Evolutionary conservation across 2,888 invertebrate species (phyloP), one percentile per base, ranked within the genome.

Genomic region (Halictus quadricinctus): DNA sequence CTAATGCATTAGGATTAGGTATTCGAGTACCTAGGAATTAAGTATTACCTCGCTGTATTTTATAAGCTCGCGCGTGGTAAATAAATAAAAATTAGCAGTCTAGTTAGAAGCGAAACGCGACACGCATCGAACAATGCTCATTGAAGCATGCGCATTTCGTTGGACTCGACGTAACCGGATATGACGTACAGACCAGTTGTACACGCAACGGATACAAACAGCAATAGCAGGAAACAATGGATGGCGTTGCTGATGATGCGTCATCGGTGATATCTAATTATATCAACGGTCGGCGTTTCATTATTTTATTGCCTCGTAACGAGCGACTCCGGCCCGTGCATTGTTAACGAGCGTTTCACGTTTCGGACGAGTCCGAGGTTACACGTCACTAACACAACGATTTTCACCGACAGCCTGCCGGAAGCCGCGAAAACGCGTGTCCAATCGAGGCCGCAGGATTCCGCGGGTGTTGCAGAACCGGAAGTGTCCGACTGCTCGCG

Each of bases 241-340:
- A 21, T 12, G 60, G 13, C 12, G 21, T 8, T 5, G 60, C 21
- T 29, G 54, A 15, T 36, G 15, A 7, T 21, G 80, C 66, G n/a
- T 46, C 80, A 58, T 69, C 46, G 69, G 69, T 60, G 80, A 80
- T 74, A 69, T 58, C 80, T 69, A 79, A 80, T 82, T 82, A 80
- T 54, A 82, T 69, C 7, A 29, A 29, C 21, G 74, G 69, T 36
- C 36, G 66, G 46, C 21, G 70, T 74, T 69, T 82, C 73, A 82
- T 80, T 82, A 82, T 79, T 82, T 82, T 82, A 82, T 82, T 70
- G 80, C n/a, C 54, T n/a, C 25, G 6, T 74, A 79, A 80, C 80
- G 80, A 80, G 81, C 74, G 15, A 58, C 66, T 0, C 36, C 73
- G 48, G 48, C 41, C 15, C 50, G 76, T 54, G 82, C 36, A 83